A percentile compares a stretch with the other conserved stretches of the same genome.
Conservation (phyloP, 2,888 invertebrate species). For the Parascotia fuliginaria region DNA sequence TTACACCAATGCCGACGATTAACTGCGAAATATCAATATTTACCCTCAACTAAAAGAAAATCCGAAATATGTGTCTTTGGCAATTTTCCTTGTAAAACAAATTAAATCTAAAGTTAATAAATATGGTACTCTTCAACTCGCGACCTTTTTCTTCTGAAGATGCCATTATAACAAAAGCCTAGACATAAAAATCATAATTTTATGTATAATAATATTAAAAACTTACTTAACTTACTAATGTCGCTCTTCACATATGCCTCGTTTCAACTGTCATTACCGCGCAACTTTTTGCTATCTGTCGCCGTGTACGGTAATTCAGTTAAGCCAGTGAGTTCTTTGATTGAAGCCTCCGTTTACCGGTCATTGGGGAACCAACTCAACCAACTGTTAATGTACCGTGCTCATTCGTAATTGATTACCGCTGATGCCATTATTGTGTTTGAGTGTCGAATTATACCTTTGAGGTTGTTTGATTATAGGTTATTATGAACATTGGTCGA, state of each 20-base stretch:
- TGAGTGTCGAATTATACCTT: conserved; percentile 15
- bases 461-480: conserved; percentile 20
- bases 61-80: too few species aligned
- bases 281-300: conserved; percentile 47
- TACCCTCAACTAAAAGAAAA: too few species aligned
- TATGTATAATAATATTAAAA: too few species aligned
- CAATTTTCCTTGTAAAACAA: too few species aligned
- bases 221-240: not conserved
- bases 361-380: conserved; percentile 37
- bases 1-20: too few species aligned
- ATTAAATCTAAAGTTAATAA: too few species aligned
- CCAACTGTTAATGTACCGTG: conserved; percentile 31
- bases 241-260: conserved; percentile 23
- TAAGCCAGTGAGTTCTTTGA: conserved; percentile 52
- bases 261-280: conserved; percentile 34
- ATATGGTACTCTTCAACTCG: too few species aligned
- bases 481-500: not conserved
- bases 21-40: too few species aligned
- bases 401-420: conserved; percentile 33
- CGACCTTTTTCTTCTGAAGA: too few species aligned
- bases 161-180: too few species aligned
- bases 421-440: conserved; percentile 9
- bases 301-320: conserved; percentile 55
- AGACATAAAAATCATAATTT: too few species aligned
- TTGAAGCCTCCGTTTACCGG: conserved; percentile 46